Percentiles rank a stretch among this genome's conserved stretches.
phyloP scores from a whole-genome alignment of 2,888 invertebrate species.

The Calliscelio sp. region DNA sequence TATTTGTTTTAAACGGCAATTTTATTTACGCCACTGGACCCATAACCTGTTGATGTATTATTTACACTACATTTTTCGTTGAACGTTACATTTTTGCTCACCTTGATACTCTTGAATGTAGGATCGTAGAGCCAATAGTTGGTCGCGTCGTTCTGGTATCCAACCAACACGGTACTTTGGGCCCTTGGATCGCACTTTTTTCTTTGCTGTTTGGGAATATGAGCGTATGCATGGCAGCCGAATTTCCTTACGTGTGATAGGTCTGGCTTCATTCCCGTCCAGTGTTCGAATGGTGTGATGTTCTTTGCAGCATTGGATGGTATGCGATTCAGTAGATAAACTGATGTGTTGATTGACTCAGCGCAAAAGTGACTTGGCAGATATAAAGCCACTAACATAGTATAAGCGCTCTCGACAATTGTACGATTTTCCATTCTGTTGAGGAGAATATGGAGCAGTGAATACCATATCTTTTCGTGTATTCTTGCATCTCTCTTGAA shows the following conservation, averaged over 20 bases:
- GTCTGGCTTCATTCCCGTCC: conserved; percentile 33
- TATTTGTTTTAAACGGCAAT: too few species aligned
- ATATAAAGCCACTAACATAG: conserved; percentile 24
- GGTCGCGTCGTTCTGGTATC: conserved; percentile 52
- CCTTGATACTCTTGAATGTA: background rate
- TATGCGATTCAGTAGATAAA: conserved; percentile 46
- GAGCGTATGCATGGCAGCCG: conserved; percentile 43
- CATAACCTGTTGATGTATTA: too few species aligned
- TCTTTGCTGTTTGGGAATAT: conserved; percentile 36
- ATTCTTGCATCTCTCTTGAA: background rate
- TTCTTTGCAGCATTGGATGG: background rate
- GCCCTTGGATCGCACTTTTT: conserved; percentile 44
- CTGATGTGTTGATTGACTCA: conserved; percentile 41
- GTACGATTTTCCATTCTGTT: conserved; percentile 18
- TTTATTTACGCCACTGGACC: too few species aligned
- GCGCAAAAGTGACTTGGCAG: background rate
- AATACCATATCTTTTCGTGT: background rate
- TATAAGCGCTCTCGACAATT: conserved; percentile 43
- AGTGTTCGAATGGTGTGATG: conserved; percentile 46
- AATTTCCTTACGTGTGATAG: conserved; percentile 36
- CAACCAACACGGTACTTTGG: conserved; percentile 38
- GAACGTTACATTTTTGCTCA: conserved; percentile 38
- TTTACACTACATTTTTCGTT: too few species aligned
- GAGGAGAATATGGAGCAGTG: background rate
- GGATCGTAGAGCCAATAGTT: conserved; percentile 46